Evolutionary conservation across 1,140 invertebrate species (phyloP).

Genomic region (Dendroctonus valens): DNA sequence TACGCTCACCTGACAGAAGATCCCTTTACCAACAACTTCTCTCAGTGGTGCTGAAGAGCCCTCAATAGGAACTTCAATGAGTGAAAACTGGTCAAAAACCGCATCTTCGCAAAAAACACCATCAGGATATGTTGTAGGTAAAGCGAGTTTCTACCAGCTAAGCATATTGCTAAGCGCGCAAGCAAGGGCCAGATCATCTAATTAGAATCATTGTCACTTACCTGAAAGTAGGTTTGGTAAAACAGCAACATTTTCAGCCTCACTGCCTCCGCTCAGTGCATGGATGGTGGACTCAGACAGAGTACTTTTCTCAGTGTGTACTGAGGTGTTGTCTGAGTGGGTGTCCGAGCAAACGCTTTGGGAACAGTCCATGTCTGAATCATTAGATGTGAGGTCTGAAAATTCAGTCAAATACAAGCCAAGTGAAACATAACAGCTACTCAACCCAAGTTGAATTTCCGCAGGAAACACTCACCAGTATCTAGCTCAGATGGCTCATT

Average conservation of each 20-base stretch:
- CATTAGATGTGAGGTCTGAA: slow-evolving; percentile 42
- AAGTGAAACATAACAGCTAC: not conserved
- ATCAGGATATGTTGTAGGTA: too few relatives aligned
- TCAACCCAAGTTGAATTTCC: not conserved
- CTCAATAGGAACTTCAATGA: too few relatives aligned
- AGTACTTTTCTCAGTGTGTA: slow-evolving; percentile 43
- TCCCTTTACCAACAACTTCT: too few relatives aligned
- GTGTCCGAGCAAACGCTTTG: slow-evolving; percentile 44
- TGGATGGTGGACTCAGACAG: slow-evolving; percentile 42
- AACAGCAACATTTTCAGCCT: slow-evolving; percentile 26
- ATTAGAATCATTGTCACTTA: slow-evolving; percentile 8
- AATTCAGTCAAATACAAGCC: too few relatives aligned
- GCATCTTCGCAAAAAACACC: too few relatives aligned
- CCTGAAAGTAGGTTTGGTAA: slow-evolving; percentile 24
- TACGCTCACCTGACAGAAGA: too few relatives aligned
- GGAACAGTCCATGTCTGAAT: slow-evolving; percentile 42
- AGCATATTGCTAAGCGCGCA: too few relatives aligned
- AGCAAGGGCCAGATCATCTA: too few relatives aligned
- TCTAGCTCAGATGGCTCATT: slow-evolving; percentile 28
- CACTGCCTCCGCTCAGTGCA: slow-evolving; percentile 36
- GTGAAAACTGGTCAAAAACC: too few relatives aligned
- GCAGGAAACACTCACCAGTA: slow-evolving; percentile 17
- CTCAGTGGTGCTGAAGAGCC: too few relatives aligned
- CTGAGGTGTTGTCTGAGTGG: slow-evolving; percentile 42
- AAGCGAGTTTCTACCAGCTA: too few relatives aligned